These are phyloP conservation scores for Hemichromis elongatus DNA, from an alignment of 2,113 vertebrate species.

Conservation along the genomic window DNA sequence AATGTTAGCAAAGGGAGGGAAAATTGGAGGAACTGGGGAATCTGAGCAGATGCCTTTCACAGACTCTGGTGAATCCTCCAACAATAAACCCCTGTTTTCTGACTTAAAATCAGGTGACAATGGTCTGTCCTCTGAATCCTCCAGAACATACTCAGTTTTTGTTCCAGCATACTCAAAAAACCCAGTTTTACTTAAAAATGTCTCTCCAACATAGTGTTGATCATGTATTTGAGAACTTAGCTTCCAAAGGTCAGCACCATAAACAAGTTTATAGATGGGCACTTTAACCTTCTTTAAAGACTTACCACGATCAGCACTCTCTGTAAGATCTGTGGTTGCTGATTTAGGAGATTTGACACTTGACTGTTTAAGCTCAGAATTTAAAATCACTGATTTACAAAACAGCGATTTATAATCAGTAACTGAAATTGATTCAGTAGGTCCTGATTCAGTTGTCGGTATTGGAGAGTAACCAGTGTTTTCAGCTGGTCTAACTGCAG, in stretches of 20 bases:
- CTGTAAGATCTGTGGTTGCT: not conserved
- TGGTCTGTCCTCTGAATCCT: not conserved
- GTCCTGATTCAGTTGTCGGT: not conserved
- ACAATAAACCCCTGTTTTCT: not conserved
- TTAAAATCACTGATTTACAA: not conserved
- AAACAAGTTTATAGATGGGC: constrained; percentile 37
- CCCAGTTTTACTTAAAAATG: constrained; percentile 34
- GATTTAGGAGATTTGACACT: constrained; percentile 2
- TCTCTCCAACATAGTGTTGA: constrained; percentile 62
- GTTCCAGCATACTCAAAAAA: constrained; percentile 38
- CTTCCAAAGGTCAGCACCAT: constrained; percentile 51
- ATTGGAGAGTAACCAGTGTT: not conserved
- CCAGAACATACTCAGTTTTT: constrained; percentile 17
- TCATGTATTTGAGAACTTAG: constrained; percentile 64
- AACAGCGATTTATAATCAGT: constrained; percentile 7
- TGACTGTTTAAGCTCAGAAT: not conserved
- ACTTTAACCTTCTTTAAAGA: not conserved
- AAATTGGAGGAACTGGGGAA: not conserved
- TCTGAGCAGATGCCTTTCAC: not conserved
- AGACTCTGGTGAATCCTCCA: not conserved
- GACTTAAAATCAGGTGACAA: not conserved
- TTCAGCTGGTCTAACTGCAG: not conserved
- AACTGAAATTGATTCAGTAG: not conserved
- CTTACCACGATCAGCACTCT: not conserved
- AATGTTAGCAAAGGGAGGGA: not conserved